Percentiles rank a stretch among this genome's conserved stretches.
Evolutionary conservation across 2,888 invertebrate species (phyloP).

Genomic region (Cataglyphis rosenhaueri): DNA sequence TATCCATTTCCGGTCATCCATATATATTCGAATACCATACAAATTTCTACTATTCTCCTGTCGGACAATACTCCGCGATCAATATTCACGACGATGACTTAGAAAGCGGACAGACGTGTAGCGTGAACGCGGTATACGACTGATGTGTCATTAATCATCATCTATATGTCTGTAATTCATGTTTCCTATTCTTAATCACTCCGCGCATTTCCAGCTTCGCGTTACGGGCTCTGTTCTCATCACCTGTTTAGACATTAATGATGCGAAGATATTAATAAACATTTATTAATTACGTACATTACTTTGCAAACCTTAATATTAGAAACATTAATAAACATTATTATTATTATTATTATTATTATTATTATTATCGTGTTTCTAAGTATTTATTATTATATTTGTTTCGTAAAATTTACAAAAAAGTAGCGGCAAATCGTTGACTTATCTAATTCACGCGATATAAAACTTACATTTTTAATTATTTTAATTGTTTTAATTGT

Average conservation of each 20-base stretch:
- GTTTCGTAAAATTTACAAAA: background rate
- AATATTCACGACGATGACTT: conserved; percentile 41
- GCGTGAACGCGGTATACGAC: conserved; percentile 35
- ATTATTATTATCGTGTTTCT: background rate
- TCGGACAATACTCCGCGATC: conserved; percentile 44
- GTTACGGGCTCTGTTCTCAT: background rate
- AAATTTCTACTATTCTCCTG: conserved; percentile 37
- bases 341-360: background rate
- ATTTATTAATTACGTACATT: background rate
- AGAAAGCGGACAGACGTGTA: conserved; percentile 53
- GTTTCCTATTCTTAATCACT: conserved; percentile 28
- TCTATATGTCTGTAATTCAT: conserved; percentile 26
- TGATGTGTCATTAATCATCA: conserved; percentile 47
- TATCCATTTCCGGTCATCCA: conserved; percentile 59
- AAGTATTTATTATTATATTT: background rate
- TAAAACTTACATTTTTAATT: background rate
- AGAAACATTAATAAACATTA: background rate
- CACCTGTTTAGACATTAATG: background rate
- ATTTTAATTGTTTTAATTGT: background rate
- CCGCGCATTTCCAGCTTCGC: conserved; percentile 22
- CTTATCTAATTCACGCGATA: background rate
- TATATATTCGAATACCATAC: conserved; percentile 28
- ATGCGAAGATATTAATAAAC: conserved; percentile 3
- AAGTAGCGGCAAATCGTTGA: background rate
- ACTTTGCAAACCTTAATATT: background rate